Base-by-base conservation (phyloP, 2,888 invertebrate species). In the Nymphalis urticae region DNA sequence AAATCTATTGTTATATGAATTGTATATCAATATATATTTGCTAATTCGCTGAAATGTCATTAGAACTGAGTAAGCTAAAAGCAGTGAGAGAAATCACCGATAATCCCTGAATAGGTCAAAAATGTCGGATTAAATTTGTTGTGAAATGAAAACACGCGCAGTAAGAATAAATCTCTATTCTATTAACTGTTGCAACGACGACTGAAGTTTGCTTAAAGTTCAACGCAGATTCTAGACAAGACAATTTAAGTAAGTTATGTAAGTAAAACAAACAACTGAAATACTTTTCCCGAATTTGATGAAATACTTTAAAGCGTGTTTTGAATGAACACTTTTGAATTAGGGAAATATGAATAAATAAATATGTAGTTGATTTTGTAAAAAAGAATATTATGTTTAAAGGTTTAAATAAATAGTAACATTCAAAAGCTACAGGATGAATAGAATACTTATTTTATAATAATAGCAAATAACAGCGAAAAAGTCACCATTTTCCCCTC, bases 101-200 rank as follows among this genome's bases (percentile, higher is more conserved):
- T 60, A 54, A 64, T 61, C 24, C 56, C 24, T 19, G 54, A 27
- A 56, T 58, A 42, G 50, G 48, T 66, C 59, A 69, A 69, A 66
- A 50, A 62, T 64, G 47, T 58, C 47, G 50, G 67, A 76, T 77
- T 75, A 72, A 73, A 75, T 74, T 75, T 76, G 73, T 74, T 74
- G 69, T 48, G 64, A 72, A 75, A 80, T 74, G 62, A 71, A 74
- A 75, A 67, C 77, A 74, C 73, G 75, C 73, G 71, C 75, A n/a
- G 61, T 62, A 56, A 69, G 51, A 62, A 75, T 77, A 76, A 78
- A 79, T 79, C 72, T 75, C 70, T 75, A 75, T 77, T 80, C 76
- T 75, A 79, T 78, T 80, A 79, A 77, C 76, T 48, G 56, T 58
- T 50, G 65, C 72, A 73, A 74, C 68, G 76, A 27, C 73, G 69